These are phyloP conservation scores for Clarias macrocephalus DNA, from an alignment of 2,113 vertebrate genomes.

Conservation along the genomic window DNA sequence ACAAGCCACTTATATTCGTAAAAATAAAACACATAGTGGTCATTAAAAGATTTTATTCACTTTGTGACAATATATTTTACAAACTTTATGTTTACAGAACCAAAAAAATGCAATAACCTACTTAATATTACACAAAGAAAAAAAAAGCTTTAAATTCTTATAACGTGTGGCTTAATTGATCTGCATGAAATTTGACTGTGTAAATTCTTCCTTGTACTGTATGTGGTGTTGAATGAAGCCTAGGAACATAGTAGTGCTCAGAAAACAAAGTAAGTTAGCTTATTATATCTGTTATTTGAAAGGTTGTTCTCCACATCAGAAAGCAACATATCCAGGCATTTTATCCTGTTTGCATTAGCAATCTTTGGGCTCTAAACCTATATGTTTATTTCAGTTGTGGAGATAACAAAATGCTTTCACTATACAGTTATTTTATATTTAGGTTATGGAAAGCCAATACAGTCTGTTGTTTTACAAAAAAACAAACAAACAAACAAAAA, in stretches of 20 bases:
- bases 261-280: conserved; percentile 22
- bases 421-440: not conserved
- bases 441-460: conserved; percentile 45
- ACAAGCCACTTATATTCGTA: no score
- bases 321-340: not conserved
- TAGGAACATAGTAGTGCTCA: conserved; percentile 25
- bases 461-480: conserved; percentile 54
- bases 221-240: not conserved
- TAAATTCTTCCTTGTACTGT: not conserved
- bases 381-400: not conserved
- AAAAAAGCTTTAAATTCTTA: conserved; percentile 66
- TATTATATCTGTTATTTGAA: conserved; percentile 10
- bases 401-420: conserved; percentile 8
- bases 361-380: not conserved
- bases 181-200: conserved; percentile 9
- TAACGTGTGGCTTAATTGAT: conserved; percentile 38
- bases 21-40: conserved; percentile 43
- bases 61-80: conserved; percentile 73
- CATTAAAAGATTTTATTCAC: conserved; percentile 67
- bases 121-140: conserved; percentile 64
- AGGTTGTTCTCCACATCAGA: conserved; percentile 25
- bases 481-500: not conserved
- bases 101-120: conserved; percentile 66
- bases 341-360: not conserved
- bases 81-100: conserved; percentile 64